These are phyloP conservation scores for Hiodon tergisus DNA, from an alignment of 2,113 vertebrate species.

Conservation along the genomic window DNA sequence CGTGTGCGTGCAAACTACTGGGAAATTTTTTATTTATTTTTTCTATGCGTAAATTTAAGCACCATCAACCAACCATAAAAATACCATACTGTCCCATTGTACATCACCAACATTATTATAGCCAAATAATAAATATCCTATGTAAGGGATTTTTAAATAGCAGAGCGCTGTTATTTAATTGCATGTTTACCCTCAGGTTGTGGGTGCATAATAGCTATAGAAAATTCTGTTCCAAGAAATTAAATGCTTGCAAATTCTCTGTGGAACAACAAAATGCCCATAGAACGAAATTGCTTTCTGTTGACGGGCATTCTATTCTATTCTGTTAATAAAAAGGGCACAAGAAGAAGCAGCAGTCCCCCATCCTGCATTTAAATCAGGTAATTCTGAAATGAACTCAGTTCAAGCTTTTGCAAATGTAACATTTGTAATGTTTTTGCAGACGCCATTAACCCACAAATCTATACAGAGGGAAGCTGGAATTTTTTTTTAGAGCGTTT, in stretches of 20 bases:
- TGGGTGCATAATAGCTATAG: slow-evolving; percentile 54
- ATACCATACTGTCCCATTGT: slow-evolving; percentile 44
- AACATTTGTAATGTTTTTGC: slow-evolving; percentile 39
- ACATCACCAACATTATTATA: slow-evolving; percentile 31
- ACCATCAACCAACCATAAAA: slow-evolving; percentile 36
- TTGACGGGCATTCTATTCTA: slow-evolving; percentile 45
- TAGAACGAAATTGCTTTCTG: slow-evolving; percentile 56
- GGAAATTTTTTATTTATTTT: background rate
- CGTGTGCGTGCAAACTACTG: background rate
- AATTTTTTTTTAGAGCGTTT: slow-evolving; percentile 35
- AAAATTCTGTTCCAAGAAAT: slow-evolving; percentile 53
- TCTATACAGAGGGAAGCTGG: slow-evolving; percentile 36
- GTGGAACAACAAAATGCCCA: slow-evolving; percentile 44
- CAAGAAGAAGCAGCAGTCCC: slow-evolving; percentile 39
- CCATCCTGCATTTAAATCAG: slow-evolving; percentile 48
- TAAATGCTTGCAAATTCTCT: slow-evolving; percentile 58
- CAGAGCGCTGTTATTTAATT: slow-evolving; percentile 63
- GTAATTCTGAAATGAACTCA: slow-evolving; percentile 36
- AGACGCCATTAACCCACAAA: slow-evolving; percentile 46
- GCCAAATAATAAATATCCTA: slow-evolving; percentile 37
- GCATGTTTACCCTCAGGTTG: slow-evolving; percentile 65
- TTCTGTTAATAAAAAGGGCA: slow-evolving; percentile 23
- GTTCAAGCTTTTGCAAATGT: slow-evolving; percentile 38
- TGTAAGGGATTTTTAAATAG: slow-evolving; percentile 47
- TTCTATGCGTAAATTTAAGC: background rate